Percentiles rank a stretch among this genome's conserved stretches.
These are phyloP conservation scores for Drosophila ambigua DNA, from an alignment of 1,140 invertebrate genomes.

Conservation along the genomic window DNA sequence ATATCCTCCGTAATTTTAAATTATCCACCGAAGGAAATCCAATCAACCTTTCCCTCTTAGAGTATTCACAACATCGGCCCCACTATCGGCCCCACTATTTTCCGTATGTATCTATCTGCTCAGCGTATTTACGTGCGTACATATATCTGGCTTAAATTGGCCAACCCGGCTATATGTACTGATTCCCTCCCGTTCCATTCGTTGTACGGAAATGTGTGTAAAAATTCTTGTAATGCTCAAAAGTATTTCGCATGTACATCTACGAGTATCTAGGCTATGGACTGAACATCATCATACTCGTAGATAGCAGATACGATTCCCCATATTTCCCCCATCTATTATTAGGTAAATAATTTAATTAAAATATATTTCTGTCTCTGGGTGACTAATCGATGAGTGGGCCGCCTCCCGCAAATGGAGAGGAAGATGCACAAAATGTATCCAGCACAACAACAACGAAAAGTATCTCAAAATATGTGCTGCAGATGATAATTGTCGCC, in stretches of 20 bases:
- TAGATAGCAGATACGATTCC: neutral
- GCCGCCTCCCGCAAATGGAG: neutral
- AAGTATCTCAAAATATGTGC: constrained; percentile 24
- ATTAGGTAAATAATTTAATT: constrained; percentile 43
- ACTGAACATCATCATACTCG: constrained; percentile 10
- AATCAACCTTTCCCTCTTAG: neutral
- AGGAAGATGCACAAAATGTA: constrained; percentile 1
- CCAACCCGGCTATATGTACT: constrained; percentile 33
- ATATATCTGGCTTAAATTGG: constrained; percentile 63
- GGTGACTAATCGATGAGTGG: constrained; percentile 55
- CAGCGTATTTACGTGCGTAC: constrained; percentile 4
- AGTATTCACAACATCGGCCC: constrained; percentile 3
- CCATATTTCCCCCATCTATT: constrained; percentile 30
- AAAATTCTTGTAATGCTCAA: constrained; percentile 51
- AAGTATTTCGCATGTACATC: constrained; percentile 30
- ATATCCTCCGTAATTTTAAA: too few relatives aligned
- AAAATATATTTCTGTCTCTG: constrained; percentile 31
- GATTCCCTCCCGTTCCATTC: constrained; percentile 25
- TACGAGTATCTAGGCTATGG: constrained; percentile 25
- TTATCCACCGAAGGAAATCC: too few relatives aligned
- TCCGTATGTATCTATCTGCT: constrained; percentile 32
- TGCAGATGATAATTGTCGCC: constrained; percentile 46
- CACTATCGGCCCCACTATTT: constrained; percentile 13
- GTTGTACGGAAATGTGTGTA: constrained; percentile 28
- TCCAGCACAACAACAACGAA: constrained; percentile 11